Evolutionary conservation across 2,797 vertebrate species (phyloP).

Genomic region (Ambastaia sidthimunki): DNA sequence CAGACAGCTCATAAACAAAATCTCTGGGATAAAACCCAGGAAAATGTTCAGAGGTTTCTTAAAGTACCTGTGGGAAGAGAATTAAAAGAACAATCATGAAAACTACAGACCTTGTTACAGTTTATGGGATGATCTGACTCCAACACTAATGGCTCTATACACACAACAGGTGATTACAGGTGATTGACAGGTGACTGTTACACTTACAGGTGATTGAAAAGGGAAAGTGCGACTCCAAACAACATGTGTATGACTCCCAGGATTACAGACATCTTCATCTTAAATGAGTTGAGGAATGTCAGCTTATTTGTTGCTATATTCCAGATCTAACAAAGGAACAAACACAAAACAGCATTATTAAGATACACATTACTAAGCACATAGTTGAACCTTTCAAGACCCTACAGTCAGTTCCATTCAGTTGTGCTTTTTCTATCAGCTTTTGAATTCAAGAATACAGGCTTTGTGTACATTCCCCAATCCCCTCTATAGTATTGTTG

Average conservation of each 20-base stretch:
- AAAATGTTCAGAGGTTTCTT: slow-evolving; percentile 98
- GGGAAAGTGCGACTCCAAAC: slow-evolving; percentile 88
- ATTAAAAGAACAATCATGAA: not conserved
- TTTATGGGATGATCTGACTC: not conserved
- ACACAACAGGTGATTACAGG: slow-evolving; percentile 65
- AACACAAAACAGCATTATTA: not conserved
- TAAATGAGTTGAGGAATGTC: slow-evolving; percentile 98
- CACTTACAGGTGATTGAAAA: slow-evolving; percentile 80
- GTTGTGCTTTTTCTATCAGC: too few relatives aligned
- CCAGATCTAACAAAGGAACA: slow-evolving; percentile 85
- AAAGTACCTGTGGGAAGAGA: slow-evolving; percentile 84
- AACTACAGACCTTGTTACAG: not conserved
- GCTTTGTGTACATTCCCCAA: too few relatives aligned
- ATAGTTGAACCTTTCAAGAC: not conserved
- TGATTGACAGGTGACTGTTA: too few relatives aligned
- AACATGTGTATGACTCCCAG: slow-evolving; percentile 95
- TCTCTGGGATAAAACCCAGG: slow-evolving; percentile 95
- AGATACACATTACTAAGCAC: not conserved
- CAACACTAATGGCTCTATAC: not conserved
- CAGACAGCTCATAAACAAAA: slow-evolving; percentile 92
- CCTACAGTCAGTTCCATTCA: not conserved
- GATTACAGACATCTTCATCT: slow-evolving; percentile 99
- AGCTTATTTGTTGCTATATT: slow-evolving; percentile 95
- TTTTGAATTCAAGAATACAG: too few relatives aligned
- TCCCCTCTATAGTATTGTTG: too few relatives aligned